Evolutionary conservation across 1,140 invertebrate species (phyloP).

Genomic region (Atta cephalotes): DNA sequence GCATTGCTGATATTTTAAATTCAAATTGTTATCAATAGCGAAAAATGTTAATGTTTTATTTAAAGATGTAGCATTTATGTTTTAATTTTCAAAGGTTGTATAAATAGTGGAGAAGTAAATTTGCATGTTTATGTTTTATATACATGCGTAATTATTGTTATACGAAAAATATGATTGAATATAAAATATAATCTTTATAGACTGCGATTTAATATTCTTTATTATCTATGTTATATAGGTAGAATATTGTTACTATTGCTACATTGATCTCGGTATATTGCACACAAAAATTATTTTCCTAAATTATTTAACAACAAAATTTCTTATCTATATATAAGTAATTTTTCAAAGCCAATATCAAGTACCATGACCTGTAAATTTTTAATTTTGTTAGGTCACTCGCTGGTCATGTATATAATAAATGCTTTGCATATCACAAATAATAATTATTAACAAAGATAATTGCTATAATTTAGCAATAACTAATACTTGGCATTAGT

Average conservation of each 20-base stretch:
- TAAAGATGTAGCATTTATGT: neutral
- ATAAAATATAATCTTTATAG: neutral
- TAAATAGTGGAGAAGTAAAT: neutral
- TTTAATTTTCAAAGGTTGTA: neutral
- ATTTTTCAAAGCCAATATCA: constrained; percentile 23
- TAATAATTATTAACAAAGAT: constrained; percentile 52
- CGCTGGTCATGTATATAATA: constrained; percentile 1
- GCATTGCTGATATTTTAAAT: neutral
- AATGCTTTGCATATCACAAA: constrained; percentile 37
- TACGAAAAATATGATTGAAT: neutral
- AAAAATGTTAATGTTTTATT: neutral
- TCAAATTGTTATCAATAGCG: neutral
- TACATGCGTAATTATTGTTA: neutral
- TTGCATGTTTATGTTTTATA: neutral
- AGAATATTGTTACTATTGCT: constrained; percentile 25
- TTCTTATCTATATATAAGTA: constrained; percentile 10
- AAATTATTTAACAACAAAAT: constrained; percentile 46
- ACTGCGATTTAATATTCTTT: constrained; percentile 14
- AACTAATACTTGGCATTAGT: constrained; percentile 48
- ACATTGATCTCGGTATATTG: constrained; percentile 11
- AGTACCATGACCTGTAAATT: neutral
- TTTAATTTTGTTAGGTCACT: constrained; percentile 21
- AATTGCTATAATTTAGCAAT: constrained; percentile 25
- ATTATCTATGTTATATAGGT: constrained; percentile 26
- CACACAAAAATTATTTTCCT: constrained; percentile 20